phyloP scores from a whole-genome alignment of 1,140 invertebrate species.

The Caenorhabditis briggsae region DNA sequence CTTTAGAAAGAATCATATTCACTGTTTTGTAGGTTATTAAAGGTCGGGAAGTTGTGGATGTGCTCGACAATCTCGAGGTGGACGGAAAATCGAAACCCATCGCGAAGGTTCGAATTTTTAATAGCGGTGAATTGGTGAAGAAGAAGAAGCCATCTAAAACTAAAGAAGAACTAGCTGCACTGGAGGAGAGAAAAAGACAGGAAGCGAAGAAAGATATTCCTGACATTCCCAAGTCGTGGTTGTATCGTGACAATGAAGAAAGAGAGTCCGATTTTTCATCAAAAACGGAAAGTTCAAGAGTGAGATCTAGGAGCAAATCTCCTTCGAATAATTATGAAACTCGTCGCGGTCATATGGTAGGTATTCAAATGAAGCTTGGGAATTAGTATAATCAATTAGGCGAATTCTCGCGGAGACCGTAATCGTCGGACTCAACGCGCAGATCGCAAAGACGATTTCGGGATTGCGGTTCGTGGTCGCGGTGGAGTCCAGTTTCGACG shows the following conservation, averaged over 20 bases:
- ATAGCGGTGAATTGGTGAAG: constrained; percentile 68
- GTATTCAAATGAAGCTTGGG: no score
- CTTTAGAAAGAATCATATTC: neutral
- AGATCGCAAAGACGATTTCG: neutral
- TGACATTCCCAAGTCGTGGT: constrained; percentile 5
- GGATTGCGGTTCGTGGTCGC: neutral
- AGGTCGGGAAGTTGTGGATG: constrained; percentile 69
- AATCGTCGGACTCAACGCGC: neutral
- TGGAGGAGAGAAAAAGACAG: neutral
- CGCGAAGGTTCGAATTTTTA: constrained; percentile 67
- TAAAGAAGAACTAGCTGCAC: neutral
- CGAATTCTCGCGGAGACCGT: neutral
- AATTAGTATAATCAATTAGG: neutral
- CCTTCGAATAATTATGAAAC: no score
- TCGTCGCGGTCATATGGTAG: no score
- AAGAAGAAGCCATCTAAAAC: constrained; percentile 38
- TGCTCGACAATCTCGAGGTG: constrained; percentile 69
- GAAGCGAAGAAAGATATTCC: no score
- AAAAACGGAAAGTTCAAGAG: neutral
- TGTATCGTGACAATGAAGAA: neutral
- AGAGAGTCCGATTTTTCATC: neutral
- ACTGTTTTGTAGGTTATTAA: constrained; percentile 63
- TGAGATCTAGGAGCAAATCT: neutral
- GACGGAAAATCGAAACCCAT: constrained; percentile 65
- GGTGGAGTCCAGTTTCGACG: constrained; percentile 6